Base-by-base conservation (phyloP, 2,797 vertebrate genomes). In the Luscinia luscinia region DNA sequence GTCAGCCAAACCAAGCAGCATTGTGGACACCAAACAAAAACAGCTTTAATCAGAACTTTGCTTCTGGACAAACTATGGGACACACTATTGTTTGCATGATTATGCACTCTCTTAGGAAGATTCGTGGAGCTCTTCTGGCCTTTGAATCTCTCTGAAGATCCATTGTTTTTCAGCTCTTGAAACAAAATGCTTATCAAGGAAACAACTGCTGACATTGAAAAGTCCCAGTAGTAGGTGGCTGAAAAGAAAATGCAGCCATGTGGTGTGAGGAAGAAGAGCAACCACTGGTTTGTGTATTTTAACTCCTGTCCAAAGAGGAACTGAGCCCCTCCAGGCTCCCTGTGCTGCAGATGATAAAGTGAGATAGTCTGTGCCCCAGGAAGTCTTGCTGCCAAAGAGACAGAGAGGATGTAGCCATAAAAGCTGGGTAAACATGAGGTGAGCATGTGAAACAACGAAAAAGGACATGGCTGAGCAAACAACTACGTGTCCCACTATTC, bases 1-100 rank as follows among this genome's bases (percentile, higher is more conserved):
- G 77, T 68, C 90, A 93, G 93, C 92, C 96, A 95, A 95, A 76
- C 86, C 88, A 94, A 95, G 96, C 90, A 95, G 86, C 70, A 87
- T 79, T 95, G 86, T 92, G 75, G 84, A 93, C 70, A 94, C 72
- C 38, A 73, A 90, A 96, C 90, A 96, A 95, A 95, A 95, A 9
- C 55, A 74, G 93, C 81, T 93, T 95, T 89, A 88, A 95, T 77
- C 46, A 95, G 81, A 61, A 81, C 92, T 96, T 95, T 94, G 88
- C 83, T 95, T 81, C 55, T 55, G 67, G 81, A 81, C 67, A 93
- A 95, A 63, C 67, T 45, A 70, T 5, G 49, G 77, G 61, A 74
- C 4, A 0, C 1, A 0, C 49, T 92, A 95, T 84, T 90, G 90
- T 95, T 90, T 87, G 84, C 49, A 76, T 77, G 41, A 87, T 87